Evolutionary conservation across 2,797 vertebrate species (phyloP), one percentile per base, ranked within the genome.

Genomic region (Morelia viridis): DNA sequence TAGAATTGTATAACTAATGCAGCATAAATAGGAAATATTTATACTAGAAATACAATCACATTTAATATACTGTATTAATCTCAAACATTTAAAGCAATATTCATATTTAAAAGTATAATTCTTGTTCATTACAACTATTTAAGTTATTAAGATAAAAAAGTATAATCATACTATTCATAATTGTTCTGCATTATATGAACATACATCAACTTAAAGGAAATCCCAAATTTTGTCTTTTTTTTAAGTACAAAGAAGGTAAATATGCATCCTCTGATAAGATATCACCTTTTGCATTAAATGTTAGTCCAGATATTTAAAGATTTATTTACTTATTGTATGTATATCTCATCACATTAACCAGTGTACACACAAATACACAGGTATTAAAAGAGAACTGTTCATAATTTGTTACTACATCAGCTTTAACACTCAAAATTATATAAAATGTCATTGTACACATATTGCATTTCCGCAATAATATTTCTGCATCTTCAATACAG

Each of bases 21-120:
- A 96, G 92, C 96, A 90, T 93, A 94, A 92, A 95, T 91, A 95
- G 93, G 93, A 92, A 88, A 95, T 93, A 93, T 96, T 94, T 95
- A 96, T 94, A 95, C 93, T 90, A 95, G 92, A 96, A 97, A 94
- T 95, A 92, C 95, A 96, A 96, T 96, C 95, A 95, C 94, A 96
- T 96, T 96, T 96, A 95, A 96, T 97, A 96, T 96, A 96, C 92
- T 96, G 94, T 95, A 96, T 95, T 96, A 96, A 96, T 96, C 95
- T 95, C 94, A 92, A 94, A 94, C 94, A 96, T 95, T 94, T 95
- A 94, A 92, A 35, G 83, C 91, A 92, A 93, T 90, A 93, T 94
- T 90, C 94, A 94, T 62, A 90, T 24, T 96, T 96, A 97, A 96
- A 93, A 95, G 91, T 95, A 94, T 88, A 96, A 96, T 93, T 95